phyloP scores from a whole-genome alignment of 2,113 vertebrate species.

The Microcebus griseorufus region DNA sequence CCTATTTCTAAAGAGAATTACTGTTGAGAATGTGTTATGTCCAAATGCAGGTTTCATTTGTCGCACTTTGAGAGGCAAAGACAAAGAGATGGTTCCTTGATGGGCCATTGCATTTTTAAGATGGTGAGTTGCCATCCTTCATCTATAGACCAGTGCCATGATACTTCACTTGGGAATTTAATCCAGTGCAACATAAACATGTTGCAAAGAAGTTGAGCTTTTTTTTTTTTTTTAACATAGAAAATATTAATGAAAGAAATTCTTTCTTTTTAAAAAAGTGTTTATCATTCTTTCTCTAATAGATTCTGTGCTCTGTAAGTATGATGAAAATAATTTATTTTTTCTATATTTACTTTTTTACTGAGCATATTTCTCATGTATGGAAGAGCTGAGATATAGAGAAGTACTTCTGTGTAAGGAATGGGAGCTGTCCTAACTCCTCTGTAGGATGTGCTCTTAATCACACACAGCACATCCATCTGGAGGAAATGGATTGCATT shows the following conservation, averaged over 20 bases:
- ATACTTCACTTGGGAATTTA: background rate
- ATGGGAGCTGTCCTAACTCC: constrained; percentile 61
- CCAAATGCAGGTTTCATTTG: constrained; percentile 35
- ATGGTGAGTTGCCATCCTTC: rapidly evolving
- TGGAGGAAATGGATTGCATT: constrained; percentile 69
- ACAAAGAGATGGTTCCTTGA: background rate
- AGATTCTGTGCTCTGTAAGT: background rate
- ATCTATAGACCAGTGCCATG: rapidly evolving
- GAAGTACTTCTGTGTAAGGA: constrained; percentile 74
- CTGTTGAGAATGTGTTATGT: background rate
- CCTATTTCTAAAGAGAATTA: background rate
- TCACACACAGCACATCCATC: constrained; percentile 84
- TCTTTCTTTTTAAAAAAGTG: background rate
- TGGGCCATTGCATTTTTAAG: background rate
- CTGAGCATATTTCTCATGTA: constrained; percentile 42
- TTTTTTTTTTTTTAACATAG: background rate
- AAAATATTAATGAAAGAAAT: background rate
- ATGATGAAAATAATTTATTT: constrained; percentile 70
- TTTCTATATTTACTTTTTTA: constrained; percentile 58
- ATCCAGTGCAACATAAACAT: background rate
- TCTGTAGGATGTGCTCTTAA: constrained; percentile 84
- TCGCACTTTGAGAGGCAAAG: background rate
- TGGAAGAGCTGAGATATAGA: constrained; percentile 77
- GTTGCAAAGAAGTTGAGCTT: background rate
- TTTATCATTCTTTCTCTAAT: background rate